Percentiles rank a stretch among this genome's conserved stretches.
phyloP scores from a whole-genome alignment of 35 echinoderm and acorn worm genomes.

The Antedon bifida region DNA sequence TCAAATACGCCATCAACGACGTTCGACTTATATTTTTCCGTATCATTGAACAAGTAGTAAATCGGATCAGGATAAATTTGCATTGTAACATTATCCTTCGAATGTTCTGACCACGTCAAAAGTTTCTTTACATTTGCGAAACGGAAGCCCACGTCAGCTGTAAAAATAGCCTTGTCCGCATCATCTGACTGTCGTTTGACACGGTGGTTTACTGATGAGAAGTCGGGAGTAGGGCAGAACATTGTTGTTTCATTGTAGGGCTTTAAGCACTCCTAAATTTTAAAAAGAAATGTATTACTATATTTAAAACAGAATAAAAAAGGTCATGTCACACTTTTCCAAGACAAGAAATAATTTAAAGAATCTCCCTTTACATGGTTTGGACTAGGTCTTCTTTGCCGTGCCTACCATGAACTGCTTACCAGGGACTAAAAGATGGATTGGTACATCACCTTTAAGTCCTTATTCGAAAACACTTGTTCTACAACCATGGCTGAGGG shows the following conservation, averaged over 20 bases:
- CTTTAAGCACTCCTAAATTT: background rate
- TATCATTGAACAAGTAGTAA: background rate
- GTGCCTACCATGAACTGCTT: too few species aligned
- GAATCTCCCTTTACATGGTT: too few species aligned
- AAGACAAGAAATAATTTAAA: too few species aligned
- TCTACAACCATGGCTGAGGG: too few species aligned
- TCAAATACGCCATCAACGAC: background rate
- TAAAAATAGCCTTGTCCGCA: background rate
- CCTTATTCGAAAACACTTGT: too few species aligned
- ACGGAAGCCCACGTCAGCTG: background rate
- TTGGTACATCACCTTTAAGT: too few species aligned
- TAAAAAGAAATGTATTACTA: too few species aligned
- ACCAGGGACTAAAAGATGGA: too few species aligned
- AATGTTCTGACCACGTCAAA: background rate
- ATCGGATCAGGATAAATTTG: background rate
- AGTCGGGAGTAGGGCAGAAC: background rate
- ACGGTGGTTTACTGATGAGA: background rate
- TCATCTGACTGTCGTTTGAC: background rate
- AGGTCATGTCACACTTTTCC: too few species aligned
- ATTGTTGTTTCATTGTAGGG: background rate
- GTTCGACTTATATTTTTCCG: background rate
- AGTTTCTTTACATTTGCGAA: background rate
- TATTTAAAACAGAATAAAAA: too few species aligned
- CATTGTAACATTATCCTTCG: background rate
- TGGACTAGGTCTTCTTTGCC: too few species aligned